These are phyloP conservation scores for Eulimnadia texana DNA, from an alignment of 1,140 invertebrate genomes.

Conservation along the genomic window DNA sequence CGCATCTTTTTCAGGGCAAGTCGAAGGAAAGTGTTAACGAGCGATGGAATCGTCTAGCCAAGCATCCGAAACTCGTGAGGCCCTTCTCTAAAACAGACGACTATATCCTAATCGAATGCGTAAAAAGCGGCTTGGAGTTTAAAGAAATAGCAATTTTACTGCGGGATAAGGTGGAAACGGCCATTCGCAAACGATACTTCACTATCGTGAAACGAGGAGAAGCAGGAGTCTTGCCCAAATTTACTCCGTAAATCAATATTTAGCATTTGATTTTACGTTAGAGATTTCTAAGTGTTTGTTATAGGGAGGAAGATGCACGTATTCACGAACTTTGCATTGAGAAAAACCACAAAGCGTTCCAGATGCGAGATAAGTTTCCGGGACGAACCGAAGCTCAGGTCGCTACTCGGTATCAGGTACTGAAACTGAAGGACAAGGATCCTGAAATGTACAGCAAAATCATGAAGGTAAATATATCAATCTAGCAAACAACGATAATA, in stretches of 20 bases:
- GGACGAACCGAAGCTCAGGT: slow-evolving; percentile 2
- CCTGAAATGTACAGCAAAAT: background rate
- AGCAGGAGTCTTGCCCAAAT: background rate
- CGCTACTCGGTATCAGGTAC: background rate
- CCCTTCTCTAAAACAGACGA: background rate
- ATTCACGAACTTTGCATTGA: background rate
- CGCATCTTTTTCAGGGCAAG: background rate
- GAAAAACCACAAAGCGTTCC: background rate
- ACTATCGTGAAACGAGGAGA: background rate
- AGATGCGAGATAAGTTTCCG: slow-evolving; percentile 2
- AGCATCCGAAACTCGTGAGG: background rate
- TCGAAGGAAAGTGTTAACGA: background rate
- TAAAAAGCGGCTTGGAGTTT: background rate
- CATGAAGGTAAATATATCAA: background rate
- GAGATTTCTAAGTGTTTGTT: no score
- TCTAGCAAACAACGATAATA: no score
- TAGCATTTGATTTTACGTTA: background rate
- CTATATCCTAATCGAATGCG: background rate
- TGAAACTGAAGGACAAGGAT: background rate
- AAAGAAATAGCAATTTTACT: slow-evolving; percentile 3
- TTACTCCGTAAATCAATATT: background rate
- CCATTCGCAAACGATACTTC: background rate
- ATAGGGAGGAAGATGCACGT: slow-evolving; percentile 2
- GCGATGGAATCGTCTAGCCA: background rate
- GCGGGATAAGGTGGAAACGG: background rate